Conservation (phyloP, 2,888 invertebrate species). For the Poecilobothrus nobilitatus region DNA sequence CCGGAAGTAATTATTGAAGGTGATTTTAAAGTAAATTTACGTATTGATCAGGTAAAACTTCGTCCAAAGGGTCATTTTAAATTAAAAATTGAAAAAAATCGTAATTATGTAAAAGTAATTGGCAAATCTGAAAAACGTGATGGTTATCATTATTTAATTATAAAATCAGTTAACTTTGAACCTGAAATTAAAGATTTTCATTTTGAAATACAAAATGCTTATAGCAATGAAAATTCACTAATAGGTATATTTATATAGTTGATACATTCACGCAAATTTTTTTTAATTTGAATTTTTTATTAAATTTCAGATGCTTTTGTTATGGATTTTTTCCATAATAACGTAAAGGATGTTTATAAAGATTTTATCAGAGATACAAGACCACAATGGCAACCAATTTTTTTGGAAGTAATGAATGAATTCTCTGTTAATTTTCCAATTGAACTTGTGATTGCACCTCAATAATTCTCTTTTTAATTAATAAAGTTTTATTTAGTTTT, state of each 20-base stretch:
- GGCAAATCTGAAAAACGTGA: slow-evolving; percentile 46
- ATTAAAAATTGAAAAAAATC: slow-evolving; percentile 27
- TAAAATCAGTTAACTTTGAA: slow-evolving; percentile 49
- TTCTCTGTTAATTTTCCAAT: slow-evolving; percentile 41
- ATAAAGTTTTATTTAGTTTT: too few relatives aligned
- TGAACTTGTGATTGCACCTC: slow-evolving; percentile 32
- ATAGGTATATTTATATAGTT: too few relatives aligned
- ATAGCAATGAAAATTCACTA: too few relatives aligned
- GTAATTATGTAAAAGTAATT: slow-evolving; percentile 45
- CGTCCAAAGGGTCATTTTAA: slow-evolving; percentile 47
- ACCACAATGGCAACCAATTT: slow-evolving; percentile 40
- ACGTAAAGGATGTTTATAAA: slow-evolving; percentile 48
- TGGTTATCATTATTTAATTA: slow-evolving; percentile 45
- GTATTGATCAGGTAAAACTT: slow-evolving; percentile 44
- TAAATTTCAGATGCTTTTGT: slow-evolving; percentile 35
- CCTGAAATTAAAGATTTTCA: slow-evolving; percentile 45
- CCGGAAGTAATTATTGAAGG: slow-evolving; percentile 48
- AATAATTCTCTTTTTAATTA: too few relatives aligned
- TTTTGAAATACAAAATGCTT: not conserved
- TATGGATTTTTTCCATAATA: slow-evolving; percentile 48
- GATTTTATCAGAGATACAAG: slow-evolving; percentile 46
- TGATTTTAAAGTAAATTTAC: slow-evolving; percentile 46
- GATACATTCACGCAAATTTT: too few relatives aligned
- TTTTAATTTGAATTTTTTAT: not conserved
- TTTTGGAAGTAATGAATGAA: slow-evolving; percentile 36